Base-by-base conservation (phyloP, 2,888 invertebrate genomes). In the Troilus luridus region DNA sequence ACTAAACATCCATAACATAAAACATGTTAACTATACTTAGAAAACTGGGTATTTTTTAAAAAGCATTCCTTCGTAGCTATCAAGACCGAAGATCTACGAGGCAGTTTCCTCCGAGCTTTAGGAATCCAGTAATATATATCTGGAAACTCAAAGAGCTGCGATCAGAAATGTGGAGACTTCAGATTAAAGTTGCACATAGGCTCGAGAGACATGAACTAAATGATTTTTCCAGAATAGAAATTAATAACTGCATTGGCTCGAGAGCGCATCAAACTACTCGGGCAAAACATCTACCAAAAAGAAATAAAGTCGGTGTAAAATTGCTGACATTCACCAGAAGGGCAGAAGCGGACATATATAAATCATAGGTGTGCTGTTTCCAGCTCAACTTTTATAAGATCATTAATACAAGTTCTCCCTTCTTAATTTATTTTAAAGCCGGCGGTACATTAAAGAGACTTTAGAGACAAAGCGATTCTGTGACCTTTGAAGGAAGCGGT, bases 271-370 rank as follows among this genome's bases (percentile, higher is more conserved):
- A 77, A 41, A 77, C 72, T 41, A 14, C 11, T 41, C 6, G 14
- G 72, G 27, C 12, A 27, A 72, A 72, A 72, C 27, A 72, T 27
- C 10, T 72, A 24, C 19, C 27, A 77, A 77, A 62, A 77, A 77
- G 72, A 77, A 77, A 41, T 77, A 77, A 77, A 77, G 72, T 77
- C 72, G 72, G 27, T 77, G 72, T 77, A 77, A 85, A 85, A 85
- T 85, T 58, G 85, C 85, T 85, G 85, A 85, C 85, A 85, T 85
- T 85, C 85, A 11, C 54, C 56, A n/a, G 21, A 81, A 58, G 56
- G 56, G 85, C n/a, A 85, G 56, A 85, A 56, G 56, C 85, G 56
- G 85, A 85, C 85, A 85, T n/a, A 56, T 85, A n/a, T 85, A 85
- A 85, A 85, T 85, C 85, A 85, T 85, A 85, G 56, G 56, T 85